A percentile compares a stretch with the other conserved stretches of the same genome.
These are phyloP conservation scores for Mythimna pallens DNA, from an alignment of 2,888 invertebrate genomes.

Conservation along the genomic window DNA sequence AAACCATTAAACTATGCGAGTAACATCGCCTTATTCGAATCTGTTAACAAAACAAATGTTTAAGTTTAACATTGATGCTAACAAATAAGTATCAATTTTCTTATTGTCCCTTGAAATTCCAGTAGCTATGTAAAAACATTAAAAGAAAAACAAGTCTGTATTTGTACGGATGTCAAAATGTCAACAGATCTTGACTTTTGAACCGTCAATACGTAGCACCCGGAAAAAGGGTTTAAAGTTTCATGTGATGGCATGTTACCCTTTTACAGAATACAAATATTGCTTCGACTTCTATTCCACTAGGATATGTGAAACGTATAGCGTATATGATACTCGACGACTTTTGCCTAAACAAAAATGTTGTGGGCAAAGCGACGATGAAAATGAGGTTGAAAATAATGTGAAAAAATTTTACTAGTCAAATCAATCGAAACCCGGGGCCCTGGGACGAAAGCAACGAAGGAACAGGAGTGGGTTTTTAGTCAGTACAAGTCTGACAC, in stretches of 20 bases:
- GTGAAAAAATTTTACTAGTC: too few species aligned
- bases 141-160: conserved; percentile 73
- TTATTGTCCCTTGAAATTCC: conserved; percentile 66
- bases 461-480: too few species aligned
- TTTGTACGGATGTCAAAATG: conserved; percentile 88
- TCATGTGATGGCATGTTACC: conserved; percentile 78
- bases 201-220: conserved; percentile 75
- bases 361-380: too few species aligned
- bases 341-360: neutral
- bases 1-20: conserved; percentile 1
- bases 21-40: neutral
- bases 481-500: too few species aligned
- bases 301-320: conserved; percentile 32
- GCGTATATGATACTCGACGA: neutral
- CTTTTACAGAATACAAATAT: conserved; percentile 82
- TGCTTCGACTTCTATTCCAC: conserved; percentile 71
- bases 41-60: neutral
- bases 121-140: conserved; percentile 77
- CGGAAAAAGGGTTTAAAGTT: conserved; percentile 85
- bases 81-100: conserved; percentile 49
- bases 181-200: conserved; percentile 83
- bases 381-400: too few species aligned
- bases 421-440: too few species aligned
- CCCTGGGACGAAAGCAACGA: too few species aligned
- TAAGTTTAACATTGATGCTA: neutral